Base-by-base conservation (phyloP, 2,113 vertebrate species). In the Brienomyrus brachyistius region DNA sequence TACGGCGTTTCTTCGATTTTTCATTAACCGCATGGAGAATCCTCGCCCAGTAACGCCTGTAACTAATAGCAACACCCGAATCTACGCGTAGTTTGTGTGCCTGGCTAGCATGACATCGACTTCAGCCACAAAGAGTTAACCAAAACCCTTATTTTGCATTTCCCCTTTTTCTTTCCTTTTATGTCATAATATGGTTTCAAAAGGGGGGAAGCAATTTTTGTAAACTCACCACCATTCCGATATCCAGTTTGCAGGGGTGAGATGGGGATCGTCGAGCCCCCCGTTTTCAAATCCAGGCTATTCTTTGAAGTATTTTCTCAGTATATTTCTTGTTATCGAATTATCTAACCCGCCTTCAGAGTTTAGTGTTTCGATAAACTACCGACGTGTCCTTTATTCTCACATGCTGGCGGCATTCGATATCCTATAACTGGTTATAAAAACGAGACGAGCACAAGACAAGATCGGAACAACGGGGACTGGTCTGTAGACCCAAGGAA, bases 141-240 rank as follows among this genome's bases (percentile, higher is more conserved):
- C 15, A 13, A 9, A 45, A 54, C 35, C 19, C 27, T 3, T 21
- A 35, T 31, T 88, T 62, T 51, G 35, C 43, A 45, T 66, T 74
- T 88, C n/a, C 45, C 23, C 27, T 80, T 35, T 56, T n/a, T 54
- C n/a, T 83, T 11, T 23, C 19, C 47, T 23, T 89, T 83, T 43
- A 27, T 40, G 35, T 23, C 70, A 43, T 43, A 54, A 40, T 47
- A 50, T 19, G 21, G 15, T 15, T 54, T 54, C 40, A 43, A 40
- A 88, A 52, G 4, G 56, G 40, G 62, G 10, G 35, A 47, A 90
- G 31, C 62, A 70, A 13, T 31, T 43, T 88, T 51, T 43, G 10
- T 85, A 84, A 88, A 93, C 92, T 92, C 89, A 93, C 92, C 92
- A 93, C 92, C 92, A 93, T 93, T 89, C 92, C 92, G 89, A 90